Percentiles rank a stretch among this genome's conserved stretches.
phyloP scores from a whole-genome alignment of 2,888 invertebrate genomes.

The Brachyopa scutellaris region DNA sequence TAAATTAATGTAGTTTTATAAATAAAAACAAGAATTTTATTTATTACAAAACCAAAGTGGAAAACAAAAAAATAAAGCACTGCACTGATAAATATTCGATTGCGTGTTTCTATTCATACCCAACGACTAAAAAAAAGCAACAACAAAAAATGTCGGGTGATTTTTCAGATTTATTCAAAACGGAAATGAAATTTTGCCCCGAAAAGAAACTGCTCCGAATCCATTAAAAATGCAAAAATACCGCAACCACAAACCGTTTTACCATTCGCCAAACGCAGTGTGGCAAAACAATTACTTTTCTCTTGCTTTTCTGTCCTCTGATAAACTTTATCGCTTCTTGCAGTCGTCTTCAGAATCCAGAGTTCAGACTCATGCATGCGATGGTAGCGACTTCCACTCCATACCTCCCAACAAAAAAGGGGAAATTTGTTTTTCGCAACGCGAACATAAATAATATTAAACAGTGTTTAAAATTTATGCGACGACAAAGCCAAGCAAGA shows the following conservation, averaged over 20 bases:
- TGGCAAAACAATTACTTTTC: constrained; percentile 63
- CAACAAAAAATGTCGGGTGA: constrained; percentile 29
- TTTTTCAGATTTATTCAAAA: constrained; percentile 69
- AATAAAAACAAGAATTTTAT: too few relatives aligned
- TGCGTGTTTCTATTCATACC: constrained; percentile 50
- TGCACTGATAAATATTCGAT: constrained; percentile 59
- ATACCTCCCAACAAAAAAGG: background rate
- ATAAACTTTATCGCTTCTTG: constrained; percentile 64
- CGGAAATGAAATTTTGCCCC: constrained; percentile 66
- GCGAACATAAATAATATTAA: constrained; percentile 68
- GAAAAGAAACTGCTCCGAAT: constrained; percentile 48
- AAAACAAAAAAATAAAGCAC: background rate
- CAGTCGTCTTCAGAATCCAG: constrained; percentile 47
- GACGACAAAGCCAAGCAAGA: constrained; percentile 65
- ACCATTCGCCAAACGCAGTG: constrained; percentile 56
- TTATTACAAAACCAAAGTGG: too few relatives aligned
- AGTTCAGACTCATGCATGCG: too few relatives aligned
- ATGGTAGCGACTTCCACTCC: background rate
- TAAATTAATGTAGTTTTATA: too few relatives aligned
- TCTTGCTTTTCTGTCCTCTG: background rate
- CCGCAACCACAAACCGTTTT: constrained; percentile 28
- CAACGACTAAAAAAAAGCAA: too few relatives aligned
- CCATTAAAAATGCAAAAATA: constrained; percentile 68
- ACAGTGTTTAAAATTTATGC: constrained; percentile 73
- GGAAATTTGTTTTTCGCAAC: constrained; percentile 28